Evolutionary conservation across 2,888 invertebrate species (phyloP), one percentile per base, ranked within the genome.

Genomic region (Gari tellinella): DNA sequence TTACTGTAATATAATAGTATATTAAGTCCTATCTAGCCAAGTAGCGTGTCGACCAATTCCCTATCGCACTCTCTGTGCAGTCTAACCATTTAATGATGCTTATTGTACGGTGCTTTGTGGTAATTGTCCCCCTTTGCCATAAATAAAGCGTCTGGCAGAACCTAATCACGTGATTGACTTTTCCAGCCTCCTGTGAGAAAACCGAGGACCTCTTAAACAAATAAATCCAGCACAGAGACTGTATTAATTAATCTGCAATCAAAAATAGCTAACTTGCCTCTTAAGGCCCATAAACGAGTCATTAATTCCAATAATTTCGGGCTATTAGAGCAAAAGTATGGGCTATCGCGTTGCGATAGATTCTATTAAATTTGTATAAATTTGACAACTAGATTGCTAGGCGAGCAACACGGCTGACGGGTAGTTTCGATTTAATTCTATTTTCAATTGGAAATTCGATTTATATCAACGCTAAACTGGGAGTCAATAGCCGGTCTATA

Each of bases 331-430:
- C 75, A 75, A 69, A 75, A 75, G 31, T 69, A 69, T 53, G 46
- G 69, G 46, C 69, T 75, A 75, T 75, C 69, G 49, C 25, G 40
- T 75, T 75, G 31, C 75, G 25, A 66, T 65, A 57, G 69, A 52
- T 75, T 65, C 75, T 69, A 75, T 75, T 75, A 75, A 75, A 75
- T 75, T 75, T 75, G 75, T 75, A 75, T 75, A 69, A 75, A 75
- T 70, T 75, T 75, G 75, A 75, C 75, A 75, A 70, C 69, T 66
- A 62, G 69, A 75, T 75, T 75, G 75, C 45, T 31, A 31, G 4
- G 31, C 10, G 31, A 31, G 31, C 31, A 31, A 31, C 31, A 31
- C 31, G 10, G 31, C 31, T 31, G 31, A 31, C 31, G 31, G 31
- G 31, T 31, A 31, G 31, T 31, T 31, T 31, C 31, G 31, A 31